Base-by-base conservation (phyloP, 2,113 vertebrate species). In the Xiphophorus maculatus region DNA sequence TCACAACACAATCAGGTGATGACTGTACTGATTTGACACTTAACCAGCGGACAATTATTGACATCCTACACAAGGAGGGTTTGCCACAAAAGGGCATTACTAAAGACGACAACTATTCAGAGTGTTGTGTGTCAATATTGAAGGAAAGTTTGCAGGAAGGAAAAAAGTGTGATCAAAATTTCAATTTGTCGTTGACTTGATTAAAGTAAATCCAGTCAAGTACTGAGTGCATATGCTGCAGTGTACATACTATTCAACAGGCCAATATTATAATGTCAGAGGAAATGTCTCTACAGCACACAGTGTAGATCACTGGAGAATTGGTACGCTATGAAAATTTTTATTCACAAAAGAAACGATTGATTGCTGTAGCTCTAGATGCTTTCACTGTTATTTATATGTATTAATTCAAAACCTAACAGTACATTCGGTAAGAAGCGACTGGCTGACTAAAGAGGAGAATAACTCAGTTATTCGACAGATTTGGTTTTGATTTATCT, bases 271-370 rank as follows among this genome's bases (percentile, higher is more conserved):
- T 22, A 30, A n/a, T 68, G 28, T 12, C 48, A n/a, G 44, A 33
- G 17, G 33, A 15, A 67, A 33, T 80, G 22, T 15, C 35, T 12
- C 25, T 29, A 40, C 13, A 73, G 48, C 14, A 37, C 54, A 42
- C 68, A 37, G 27, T 77, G 44, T 73, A 37, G 63, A 82, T 77
- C 65, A 70, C 27, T 68, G 68, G 40, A 60, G 54, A 54, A 11
- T 14, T 11, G 22, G 17, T 66, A 25, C 30, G 22, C 12, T 25
- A 37, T 33, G 42, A 4, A 30, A 62, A 44, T 68, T 68, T 32
- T 48, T 29, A 40, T 51, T 44, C 35, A 44, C 48, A 58, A 67
- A 27, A 65, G 69, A 33, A 76, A 13, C 68, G 42, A 74, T 71
- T 66, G 42, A 51, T 60, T 12, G 6, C n/a, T 44, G 62, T 9